These are phyloP conservation scores for Pseudorasbora parva DNA, from an alignment of 2,113 vertebrate genomes.

Conservation along the genomic window DNA sequence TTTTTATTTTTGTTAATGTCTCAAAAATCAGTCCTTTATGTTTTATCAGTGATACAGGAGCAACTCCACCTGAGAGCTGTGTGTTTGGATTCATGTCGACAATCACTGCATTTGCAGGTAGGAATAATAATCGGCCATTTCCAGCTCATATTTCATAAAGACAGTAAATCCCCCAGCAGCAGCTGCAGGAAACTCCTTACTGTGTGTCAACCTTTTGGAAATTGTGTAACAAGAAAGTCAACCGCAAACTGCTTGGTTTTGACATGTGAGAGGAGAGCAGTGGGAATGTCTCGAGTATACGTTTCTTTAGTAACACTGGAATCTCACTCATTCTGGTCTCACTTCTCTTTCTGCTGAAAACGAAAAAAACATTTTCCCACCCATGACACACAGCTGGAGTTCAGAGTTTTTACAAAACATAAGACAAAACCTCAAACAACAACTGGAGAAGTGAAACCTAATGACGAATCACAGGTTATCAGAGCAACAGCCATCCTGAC, in stretches of 20 bases:
- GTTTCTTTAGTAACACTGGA: slow-evolving; percentile 14
- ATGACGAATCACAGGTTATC: background rate
- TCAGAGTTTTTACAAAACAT: background rate
- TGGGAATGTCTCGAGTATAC: background rate
- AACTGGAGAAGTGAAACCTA: slow-evolving; percentile 47
- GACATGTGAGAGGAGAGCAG: background rate
- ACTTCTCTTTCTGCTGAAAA: slow-evolving; percentile 67
- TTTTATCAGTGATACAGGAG: slow-evolving; percentile 85
- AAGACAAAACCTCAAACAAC: slow-evolving; percentile 11
- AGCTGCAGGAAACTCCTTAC: background rate
- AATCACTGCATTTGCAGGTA: slow-evolving; percentile 89
- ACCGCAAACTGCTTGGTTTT: background rate
- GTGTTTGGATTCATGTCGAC: slow-evolving; percentile 95
- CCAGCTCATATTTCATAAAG: background rate
- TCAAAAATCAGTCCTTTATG: slow-evolving; percentile 10
- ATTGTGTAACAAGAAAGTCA: background rate
- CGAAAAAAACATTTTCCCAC: slow-evolving; percentile 55
- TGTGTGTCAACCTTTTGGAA: slow-evolving; percentile 33
- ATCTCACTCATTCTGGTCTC: slow-evolving; percentile 5
- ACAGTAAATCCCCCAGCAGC: background rate
- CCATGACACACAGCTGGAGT: background rate
- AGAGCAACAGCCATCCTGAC: background rate
- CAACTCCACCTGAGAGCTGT: slow-evolving; percentile 89
- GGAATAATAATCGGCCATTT: slow-evolving; percentile 41
- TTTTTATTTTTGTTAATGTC: background rate